These are phyloP conservation scores for Botia almorhae DNA, from an alignment of 2,797 vertebrate species.

Conservation along the genomic window DNA sequence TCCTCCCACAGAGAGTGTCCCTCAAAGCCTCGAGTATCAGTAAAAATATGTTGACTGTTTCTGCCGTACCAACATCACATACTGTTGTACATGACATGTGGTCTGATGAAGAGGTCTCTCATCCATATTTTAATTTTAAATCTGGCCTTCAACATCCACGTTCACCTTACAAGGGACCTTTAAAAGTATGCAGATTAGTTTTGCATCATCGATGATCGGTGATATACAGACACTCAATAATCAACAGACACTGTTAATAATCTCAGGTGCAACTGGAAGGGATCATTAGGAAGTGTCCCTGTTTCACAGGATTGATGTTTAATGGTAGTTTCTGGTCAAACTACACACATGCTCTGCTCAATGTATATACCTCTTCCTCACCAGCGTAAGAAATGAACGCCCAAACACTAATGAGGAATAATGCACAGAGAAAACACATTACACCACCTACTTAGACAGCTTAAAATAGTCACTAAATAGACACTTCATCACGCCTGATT, in stretches of 20 bases:
- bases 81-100: background rate
- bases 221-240: constrained; percentile 14
- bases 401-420: constrained; percentile 21
- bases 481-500: background rate
- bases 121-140: background rate
- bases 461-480: background rate
- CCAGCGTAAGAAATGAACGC: background rate
- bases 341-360: background rate
- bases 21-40: background rate
- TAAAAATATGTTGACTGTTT: background rate
- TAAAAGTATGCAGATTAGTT: constrained; percentile 19
- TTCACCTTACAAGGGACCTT: constrained; percentile 31
- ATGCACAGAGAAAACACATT: background rate
- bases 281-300: constrained; percentile 24
- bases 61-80: background rate
- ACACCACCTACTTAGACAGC: background rate
- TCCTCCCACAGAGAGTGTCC: background rate
- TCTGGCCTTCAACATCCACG: constrained; percentile 9
- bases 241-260: constrained; percentile 27
- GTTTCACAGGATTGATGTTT: background rate
- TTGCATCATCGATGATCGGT: too few species aligned
- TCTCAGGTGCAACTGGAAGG: constrained; percentile 21
- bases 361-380: background rate
- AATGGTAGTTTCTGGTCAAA: background rate
- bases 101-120: constrained; percentile 8